These are phyloP conservation scores for Catocala nupta DNA, from an alignment of 2,888 invertebrate genomes.

Conservation along the genomic window DNA sequence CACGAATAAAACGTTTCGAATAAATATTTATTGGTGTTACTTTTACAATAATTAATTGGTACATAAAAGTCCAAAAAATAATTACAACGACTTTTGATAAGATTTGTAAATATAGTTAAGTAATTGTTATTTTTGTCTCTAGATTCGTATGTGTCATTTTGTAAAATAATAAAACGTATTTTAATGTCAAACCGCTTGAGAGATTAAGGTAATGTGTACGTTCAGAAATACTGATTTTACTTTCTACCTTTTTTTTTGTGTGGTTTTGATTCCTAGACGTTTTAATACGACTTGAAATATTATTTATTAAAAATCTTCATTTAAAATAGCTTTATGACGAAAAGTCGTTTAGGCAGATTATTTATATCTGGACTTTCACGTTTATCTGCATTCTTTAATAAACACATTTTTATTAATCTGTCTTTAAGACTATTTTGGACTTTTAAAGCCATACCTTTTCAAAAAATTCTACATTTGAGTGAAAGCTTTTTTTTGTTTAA, in stretches of 20 bases:
- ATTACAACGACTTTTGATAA: slow-evolving; percentile 64
- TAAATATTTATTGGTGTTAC: slow-evolving; percentile 26
- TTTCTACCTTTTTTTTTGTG: neutral
- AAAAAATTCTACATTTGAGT: no score
- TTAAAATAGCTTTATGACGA: neutral
- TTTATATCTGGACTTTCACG: slow-evolving; percentile 15
- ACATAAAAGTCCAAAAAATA: slow-evolving; percentile 57
- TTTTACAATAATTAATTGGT: slow-evolving; percentile 41
- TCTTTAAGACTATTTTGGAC: slow-evolving; percentile 28
- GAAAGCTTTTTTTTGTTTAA: neutral
- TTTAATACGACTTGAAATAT: no score
- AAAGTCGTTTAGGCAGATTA: slow-evolving; percentile 42
- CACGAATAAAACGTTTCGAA: slow-evolving; percentile 7
- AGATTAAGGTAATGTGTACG: slow-evolving; percentile 10
- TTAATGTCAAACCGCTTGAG: slow-evolving; percentile 29
- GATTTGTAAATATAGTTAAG: slow-evolving; percentile 48
- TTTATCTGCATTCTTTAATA: neutral
- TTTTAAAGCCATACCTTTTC: neutral
- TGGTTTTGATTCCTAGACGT: no score
- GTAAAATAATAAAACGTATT: slow-evolving; percentile 37
- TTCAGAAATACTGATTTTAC: slow-evolving; percentile 4
- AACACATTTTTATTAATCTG: slow-evolving; percentile 34
- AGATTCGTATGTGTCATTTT: slow-evolving; percentile 54
- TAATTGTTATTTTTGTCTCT: slow-evolving; percentile 50
- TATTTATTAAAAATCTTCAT: no score